phyloP scores from a whole-genome alignment of 2,888 invertebrate species.

The Dicyrtoma fusca region DNA sequence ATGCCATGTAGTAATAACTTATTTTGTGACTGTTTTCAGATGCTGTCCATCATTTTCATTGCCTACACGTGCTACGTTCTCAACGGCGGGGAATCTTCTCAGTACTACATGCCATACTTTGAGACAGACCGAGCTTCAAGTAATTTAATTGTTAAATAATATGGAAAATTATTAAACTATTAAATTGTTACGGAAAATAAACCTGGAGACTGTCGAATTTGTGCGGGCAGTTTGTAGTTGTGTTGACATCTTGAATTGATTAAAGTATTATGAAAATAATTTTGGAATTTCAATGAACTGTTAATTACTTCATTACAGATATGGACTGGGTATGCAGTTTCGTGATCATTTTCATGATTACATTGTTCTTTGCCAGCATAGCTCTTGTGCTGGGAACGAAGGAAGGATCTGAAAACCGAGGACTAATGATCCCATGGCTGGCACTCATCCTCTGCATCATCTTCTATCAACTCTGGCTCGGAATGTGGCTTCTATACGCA shows the following conservation, averaged over 20 bases:
- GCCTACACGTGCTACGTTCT: constrained; percentile 77
- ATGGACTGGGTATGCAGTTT: constrained; percentile 72
- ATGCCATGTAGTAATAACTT: neutral
- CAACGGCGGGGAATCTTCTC: constrained; percentile 84
- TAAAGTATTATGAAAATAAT: too few relatives aligned
- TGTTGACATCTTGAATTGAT: too few relatives aligned
- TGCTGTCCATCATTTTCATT: constrained; percentile 74
- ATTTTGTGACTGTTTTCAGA: constrained; percentile 62
- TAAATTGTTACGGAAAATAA: too few relatives aligned
- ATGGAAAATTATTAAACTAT: too few relatives aligned
- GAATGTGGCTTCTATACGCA: constrained; percentile 82
- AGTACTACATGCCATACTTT: constrained; percentile 84
- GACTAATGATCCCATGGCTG: constrained; percentile 81
- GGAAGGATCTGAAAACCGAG: constrained; percentile 69
- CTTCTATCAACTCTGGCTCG: constrained; percentile 76
- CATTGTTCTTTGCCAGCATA: constrained; percentile 64
- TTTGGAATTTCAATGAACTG: too few relatives aligned
- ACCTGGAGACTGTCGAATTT: too few relatives aligned
- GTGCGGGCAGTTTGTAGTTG: too few relatives aligned
- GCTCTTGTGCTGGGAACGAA: constrained; percentile 69
- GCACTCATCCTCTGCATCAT: constrained; percentile 70
- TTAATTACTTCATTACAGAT: too few relatives aligned
- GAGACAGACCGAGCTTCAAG: constrained; percentile 79
- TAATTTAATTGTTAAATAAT: constrained; percentile 58
- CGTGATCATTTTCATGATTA: constrained; percentile 63